These are phyloP conservation scores for Matsumyia berberina DNA, from an alignment of 2,888 invertebrate genomes.

Conservation along the genomic window DNA sequence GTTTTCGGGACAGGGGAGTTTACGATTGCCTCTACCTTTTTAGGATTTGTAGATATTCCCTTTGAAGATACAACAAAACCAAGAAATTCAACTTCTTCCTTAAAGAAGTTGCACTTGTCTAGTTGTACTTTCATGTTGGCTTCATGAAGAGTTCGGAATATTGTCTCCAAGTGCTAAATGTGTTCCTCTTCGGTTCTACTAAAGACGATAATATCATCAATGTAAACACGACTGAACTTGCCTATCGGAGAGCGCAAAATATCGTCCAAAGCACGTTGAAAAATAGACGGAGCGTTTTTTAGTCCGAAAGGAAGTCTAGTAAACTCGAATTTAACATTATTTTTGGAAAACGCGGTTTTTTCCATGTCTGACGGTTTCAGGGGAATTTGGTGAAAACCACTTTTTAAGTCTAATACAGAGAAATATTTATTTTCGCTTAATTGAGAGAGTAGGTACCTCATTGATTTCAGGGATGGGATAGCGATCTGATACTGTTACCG, in stretches of 20 bases:
- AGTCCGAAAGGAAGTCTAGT: constrained; percentile 52
- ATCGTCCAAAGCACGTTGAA: constrained; percentile 14
- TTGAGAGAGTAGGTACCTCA: no score
- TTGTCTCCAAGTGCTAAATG: background rate
- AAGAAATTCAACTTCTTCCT: background rate
- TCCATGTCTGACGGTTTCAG: no score
- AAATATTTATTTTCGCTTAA: no score
- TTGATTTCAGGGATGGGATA: no score
- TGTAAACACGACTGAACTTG: background rate
- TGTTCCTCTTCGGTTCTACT: background rate
- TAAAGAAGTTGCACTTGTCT: background rate
- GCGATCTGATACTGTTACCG: no score
- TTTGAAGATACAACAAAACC: constrained; percentile 22
- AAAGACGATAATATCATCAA: background rate
- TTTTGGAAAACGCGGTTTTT: no score
- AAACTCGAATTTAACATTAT: no score
- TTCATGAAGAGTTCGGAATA: background rate
- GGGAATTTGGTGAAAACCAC: no score
- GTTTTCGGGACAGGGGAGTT: constrained; percentile 50
- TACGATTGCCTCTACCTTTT: constrained; percentile 45
- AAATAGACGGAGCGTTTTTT: constrained; percentile 51
- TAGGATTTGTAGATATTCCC: constrained; percentile 52
- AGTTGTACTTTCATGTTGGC: background rate
- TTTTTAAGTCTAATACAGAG: no score
- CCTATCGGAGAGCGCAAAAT: no score